These are phyloP conservation scores for Rhodophaea formosa DNA, from an alignment of 2,888 invertebrate genomes.

Conservation along the genomic window DNA sequence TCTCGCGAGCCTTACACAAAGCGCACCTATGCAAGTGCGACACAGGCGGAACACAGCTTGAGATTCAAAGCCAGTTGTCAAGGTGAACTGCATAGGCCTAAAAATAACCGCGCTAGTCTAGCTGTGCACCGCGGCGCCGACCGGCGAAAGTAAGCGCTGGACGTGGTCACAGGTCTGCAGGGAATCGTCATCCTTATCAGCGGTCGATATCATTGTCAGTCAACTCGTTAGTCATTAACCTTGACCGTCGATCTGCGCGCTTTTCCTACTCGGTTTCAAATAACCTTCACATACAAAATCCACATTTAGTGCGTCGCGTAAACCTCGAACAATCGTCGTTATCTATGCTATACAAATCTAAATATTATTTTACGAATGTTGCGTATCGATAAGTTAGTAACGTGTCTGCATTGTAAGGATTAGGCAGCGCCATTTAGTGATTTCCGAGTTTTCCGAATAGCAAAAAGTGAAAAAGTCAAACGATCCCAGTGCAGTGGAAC, in stretches of 20 bases:
- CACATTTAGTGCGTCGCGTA: no score
- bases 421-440: not conserved
- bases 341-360: no score
- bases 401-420: not conserved
- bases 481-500: constrained; percentile 3
- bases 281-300: no score
- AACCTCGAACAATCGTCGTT: no score
- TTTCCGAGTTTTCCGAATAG: not conserved
- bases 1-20: not conserved
- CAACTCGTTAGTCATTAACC: not conserved
- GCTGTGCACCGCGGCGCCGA: constrained; percentile 21
- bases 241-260: constrained; percentile 1
- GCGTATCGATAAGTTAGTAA: no score
- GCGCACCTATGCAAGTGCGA: constrained; percentile 9
- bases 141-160: constrained; percentile 25
- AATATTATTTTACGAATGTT: no score
- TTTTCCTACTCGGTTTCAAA: not conserved
- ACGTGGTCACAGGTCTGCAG: not conserved
- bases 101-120: constrained; percentile 53
- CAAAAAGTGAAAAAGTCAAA: constrained; percentile 11
- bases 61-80: constrained; percentile 50
- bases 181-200: not conserved
- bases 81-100: constrained; percentile 60
- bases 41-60: constrained; percentile 33
- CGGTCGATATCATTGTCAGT: not conserved